phyloP scores from a whole-genome alignment of 2,797 vertebrate genomes.

The Etheostoma nigrum region DNA sequence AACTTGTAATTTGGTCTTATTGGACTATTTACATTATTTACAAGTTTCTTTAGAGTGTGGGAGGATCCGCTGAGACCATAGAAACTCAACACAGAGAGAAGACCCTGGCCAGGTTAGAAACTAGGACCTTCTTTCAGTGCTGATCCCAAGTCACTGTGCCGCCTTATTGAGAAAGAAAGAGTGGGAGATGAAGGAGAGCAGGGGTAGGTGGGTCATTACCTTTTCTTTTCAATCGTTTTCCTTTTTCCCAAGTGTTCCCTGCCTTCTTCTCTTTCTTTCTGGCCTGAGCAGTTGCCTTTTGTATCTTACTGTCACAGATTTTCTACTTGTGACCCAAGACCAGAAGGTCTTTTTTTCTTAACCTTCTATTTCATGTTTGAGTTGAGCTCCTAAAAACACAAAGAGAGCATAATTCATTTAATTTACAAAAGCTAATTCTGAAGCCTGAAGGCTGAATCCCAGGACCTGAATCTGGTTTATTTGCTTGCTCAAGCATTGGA shows the following conservation, averaged over 20 bases:
- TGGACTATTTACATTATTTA: background rate
- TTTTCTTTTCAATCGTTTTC: background rate
- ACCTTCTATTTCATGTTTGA: too few species aligned
- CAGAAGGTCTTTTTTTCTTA: too few species aligned
- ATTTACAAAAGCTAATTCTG: too few species aligned
- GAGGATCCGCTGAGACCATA: background rate
- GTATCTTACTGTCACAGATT: background rate
- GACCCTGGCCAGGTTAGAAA: background rate
- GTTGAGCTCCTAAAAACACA: too few species aligned
- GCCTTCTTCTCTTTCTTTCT: too few species aligned
- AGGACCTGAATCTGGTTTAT: background rate
- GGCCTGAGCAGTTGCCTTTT: background rate
- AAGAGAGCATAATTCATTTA: too few species aligned
- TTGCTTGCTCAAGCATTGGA: background rate
- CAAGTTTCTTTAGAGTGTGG: slow-evolving; percentile 6
- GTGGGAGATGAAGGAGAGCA: background rate
- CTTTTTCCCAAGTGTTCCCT: too few species aligned
- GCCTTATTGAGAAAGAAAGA: background rate
- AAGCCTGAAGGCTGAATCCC: too few species aligned
- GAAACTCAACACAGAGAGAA: too few species aligned
- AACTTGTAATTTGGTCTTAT: too few species aligned
- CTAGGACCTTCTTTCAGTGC: background rate
- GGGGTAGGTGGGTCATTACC: background rate
- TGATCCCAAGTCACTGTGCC: background rate
- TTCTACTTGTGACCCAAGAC: background rate